These are phyloP conservation scores for Brachyrhaphis roseni DNA, from an alignment of 2,797 vertebrate genomes.

Conservation along the genomic window DNA sequence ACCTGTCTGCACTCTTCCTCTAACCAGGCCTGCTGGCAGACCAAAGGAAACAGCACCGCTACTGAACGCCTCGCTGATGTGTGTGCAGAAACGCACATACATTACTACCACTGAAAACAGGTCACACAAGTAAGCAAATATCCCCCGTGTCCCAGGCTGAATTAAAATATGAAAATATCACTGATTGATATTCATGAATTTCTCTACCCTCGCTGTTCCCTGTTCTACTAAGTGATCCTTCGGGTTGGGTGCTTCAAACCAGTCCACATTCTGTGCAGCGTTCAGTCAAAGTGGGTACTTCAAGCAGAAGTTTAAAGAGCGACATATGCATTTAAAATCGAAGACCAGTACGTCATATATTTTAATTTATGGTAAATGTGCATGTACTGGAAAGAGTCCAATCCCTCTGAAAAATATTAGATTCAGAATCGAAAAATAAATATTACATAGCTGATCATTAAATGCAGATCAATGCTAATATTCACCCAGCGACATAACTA, in stretches of 20 bases:
- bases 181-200: slow-evolving; percentile 3
- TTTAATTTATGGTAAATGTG: neutral
- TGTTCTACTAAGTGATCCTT: neutral
- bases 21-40: slow-evolving; percentile 21
- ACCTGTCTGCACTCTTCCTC: slow-evolving; percentile 23
- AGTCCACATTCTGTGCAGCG: neutral
- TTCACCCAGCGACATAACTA: neutral
- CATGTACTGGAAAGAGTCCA: neutral
- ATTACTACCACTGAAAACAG: slow-evolving; percentile 19
- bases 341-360: neutral
- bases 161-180: slow-evolving; percentile 17
- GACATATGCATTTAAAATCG: neutral
- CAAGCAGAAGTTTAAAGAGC: neutral
- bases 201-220: neutral
- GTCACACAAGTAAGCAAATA: slow-evolving; percentile 17
- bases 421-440: neutral
- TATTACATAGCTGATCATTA: neutral
- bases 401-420: neutral
- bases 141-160: neutral
- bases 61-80: slow-evolving; percentile 28
- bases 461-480: neutral
- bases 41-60: slow-evolving; percentile 11
- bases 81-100: neutral
- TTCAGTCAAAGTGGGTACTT: neutral
- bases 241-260: neutral